Percentiles rank a stretch among this genome's conserved stretches.
phyloP scores from a whole-genome alignment of 2,888 invertebrate genomes.

The Hypomecis atomaria region DNA sequence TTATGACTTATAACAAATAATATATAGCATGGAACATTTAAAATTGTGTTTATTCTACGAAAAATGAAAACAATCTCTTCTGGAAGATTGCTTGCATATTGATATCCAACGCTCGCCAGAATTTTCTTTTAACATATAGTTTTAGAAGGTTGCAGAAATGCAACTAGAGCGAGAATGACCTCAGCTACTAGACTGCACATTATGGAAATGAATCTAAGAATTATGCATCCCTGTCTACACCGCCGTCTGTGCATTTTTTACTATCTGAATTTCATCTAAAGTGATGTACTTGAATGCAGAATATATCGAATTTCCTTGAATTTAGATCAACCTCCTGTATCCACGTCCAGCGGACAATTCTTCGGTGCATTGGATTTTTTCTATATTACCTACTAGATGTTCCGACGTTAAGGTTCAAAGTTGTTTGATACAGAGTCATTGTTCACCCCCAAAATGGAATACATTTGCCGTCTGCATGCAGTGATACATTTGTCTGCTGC shows the following conservation, averaged over 20 bases:
- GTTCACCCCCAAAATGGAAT: conserved; percentile 71
- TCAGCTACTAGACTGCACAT: conserved; percentile 76
- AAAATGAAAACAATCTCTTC: too few relatives aligned
- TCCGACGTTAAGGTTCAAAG: conserved; percentile 46
- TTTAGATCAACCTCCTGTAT: conserved; percentile 74
- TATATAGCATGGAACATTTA: too few relatives aligned
- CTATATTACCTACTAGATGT: conserved; percentile 14
- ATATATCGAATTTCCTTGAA: conserved; percentile 82
- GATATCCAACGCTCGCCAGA: too few relatives aligned
- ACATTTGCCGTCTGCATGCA: conserved; percentile 71
- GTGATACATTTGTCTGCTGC: conserved; percentile 80
- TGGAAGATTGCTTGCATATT: too few relatives aligned
- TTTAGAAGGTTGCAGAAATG: not conserved
- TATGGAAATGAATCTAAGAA: conserved; percentile 82
- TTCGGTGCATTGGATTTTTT: conserved; percentile 51
- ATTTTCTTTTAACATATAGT: too few relatives aligned
- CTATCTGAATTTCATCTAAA: conserved; percentile 73
- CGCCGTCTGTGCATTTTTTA: conserved; percentile 80
- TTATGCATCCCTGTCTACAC: conserved; percentile 72
- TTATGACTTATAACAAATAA: too few relatives aligned
- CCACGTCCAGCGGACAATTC: conserved; percentile 60
- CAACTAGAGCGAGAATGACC: conserved; percentile 60
- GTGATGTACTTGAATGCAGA: conserved; percentile 80
- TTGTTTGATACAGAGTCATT: conserved; percentile 49
- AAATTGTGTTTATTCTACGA: too few relatives aligned